phyloP scores from a whole-genome alignment of 2,888 invertebrate species.

The Agonopterix alstromeriana region DNA sequence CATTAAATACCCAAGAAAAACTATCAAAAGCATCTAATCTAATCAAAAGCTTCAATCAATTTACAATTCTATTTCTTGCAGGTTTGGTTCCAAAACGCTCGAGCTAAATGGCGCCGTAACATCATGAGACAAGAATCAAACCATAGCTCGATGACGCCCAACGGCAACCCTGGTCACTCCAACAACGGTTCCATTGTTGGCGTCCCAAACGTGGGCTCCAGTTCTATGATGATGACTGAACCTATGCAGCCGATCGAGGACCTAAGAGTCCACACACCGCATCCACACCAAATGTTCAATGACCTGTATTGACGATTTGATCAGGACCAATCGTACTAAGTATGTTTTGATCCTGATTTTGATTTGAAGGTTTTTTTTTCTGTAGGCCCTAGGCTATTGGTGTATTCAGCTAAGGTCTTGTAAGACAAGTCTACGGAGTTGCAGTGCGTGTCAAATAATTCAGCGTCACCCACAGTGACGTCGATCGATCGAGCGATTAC shows the following conservation, averaged over 20 bases:
- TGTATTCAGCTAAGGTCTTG: no score
- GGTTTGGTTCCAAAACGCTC: constrained; percentile 99
- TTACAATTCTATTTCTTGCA: constrained; percentile 36
- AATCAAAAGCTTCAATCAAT: neutral
- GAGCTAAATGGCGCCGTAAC: constrained; percentile 98
- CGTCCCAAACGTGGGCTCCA: constrained; percentile 27
- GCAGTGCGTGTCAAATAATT: no score
- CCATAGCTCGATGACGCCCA: constrained; percentile 24
- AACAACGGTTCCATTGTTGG: constrained; percentile 32
- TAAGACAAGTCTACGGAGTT: no score
- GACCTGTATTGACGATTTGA: constrained; percentile 51
- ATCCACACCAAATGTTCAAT: constrained; percentile 51
- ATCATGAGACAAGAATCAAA: constrained; percentile 88
- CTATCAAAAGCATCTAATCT: neutral
- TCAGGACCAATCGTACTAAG: neutral
- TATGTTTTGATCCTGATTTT: no score
- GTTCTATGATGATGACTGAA: constrained; percentile 42
- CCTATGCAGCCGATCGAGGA: constrained; percentile 53
- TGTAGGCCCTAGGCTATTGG: no score
- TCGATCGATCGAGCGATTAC: no score
- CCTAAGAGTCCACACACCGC: constrained; percentile 55
- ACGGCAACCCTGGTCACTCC: constrained; percentile 33
- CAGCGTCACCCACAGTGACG: no score
- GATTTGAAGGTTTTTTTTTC: no score
- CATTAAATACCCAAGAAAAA: neutral